Evolutionary conservation across 2,888 invertebrate species (phyloP).

Genomic region (Perithous albicinctus): DNA sequence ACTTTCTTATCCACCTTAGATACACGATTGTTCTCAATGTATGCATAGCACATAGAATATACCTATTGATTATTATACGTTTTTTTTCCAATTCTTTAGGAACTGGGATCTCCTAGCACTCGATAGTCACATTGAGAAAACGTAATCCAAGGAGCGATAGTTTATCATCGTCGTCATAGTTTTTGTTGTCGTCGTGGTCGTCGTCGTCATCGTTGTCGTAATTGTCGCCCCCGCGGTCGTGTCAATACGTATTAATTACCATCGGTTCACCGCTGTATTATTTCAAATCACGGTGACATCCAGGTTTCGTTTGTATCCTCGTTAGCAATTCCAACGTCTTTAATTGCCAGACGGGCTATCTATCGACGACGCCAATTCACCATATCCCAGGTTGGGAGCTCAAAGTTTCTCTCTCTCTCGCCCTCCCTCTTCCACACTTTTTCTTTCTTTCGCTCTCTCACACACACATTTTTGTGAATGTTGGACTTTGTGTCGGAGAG

Average conservation of each 20-base stretch:
- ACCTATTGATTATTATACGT: conserved; percentile 12
- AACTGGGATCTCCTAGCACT: conserved; percentile 49
- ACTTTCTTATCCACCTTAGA: conserved; percentile 52
- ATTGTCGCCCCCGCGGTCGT: conserved; percentile 1
- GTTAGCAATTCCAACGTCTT: background rate
- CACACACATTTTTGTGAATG: conserved; percentile 27
- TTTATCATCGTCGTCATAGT: conserved; percentile 16
- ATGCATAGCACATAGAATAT: conserved; percentile 22
- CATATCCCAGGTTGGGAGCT: background rate
- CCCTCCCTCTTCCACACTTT: too few relatives aligned
- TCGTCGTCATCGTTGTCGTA: background rate
- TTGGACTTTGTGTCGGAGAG: conserved; percentile 5
- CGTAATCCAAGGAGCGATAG: background rate
- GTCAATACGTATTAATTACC: background rate
- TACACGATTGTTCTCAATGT: conserved; percentile 36
- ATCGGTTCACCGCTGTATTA: conserved; percentile 2
- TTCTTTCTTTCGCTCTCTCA: background rate
- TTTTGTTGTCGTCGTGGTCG: background rate
- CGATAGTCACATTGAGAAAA: conserved; percentile 23
- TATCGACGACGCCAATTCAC: conserved; percentile 5
- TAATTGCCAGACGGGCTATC: background rate
- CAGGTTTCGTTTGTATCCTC: background rate
- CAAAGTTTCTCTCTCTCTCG: background rate
- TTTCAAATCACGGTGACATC: background rate
- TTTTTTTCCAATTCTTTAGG: conserved; percentile 27